These are phyloP conservation scores for Tychaedon coryphoeus DNA, from an alignment of 2,113 vertebrate genomes.

Conservation along the genomic window DNA sequence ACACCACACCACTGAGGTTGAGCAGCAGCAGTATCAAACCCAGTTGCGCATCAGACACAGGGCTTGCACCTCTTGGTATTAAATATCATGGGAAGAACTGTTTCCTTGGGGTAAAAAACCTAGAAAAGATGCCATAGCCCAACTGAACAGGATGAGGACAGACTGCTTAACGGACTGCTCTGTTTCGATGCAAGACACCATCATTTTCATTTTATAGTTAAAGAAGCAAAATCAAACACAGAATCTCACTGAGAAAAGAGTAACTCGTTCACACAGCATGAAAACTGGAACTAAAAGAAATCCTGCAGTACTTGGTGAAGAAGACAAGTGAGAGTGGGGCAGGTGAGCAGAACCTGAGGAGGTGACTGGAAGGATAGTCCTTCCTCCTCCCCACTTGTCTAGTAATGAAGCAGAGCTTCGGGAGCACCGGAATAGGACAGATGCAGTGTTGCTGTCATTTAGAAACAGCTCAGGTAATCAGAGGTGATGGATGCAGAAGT, in stretches of 20 bases:
- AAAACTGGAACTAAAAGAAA: not conserved
- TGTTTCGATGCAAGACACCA: not conserved
- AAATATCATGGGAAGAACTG: not conserved
- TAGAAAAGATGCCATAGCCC: not conserved
- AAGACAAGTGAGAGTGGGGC: not conserved
- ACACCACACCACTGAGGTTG: not conserved
- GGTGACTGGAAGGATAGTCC: not conserved
- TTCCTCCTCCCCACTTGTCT: not conserved
- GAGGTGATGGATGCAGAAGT: not conserved
- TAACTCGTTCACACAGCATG: not conserved
- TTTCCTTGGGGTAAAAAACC: not conserved
- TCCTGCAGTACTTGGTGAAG: not conserved
- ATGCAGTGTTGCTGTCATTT: rapidly evolving
- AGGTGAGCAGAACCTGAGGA: not conserved
- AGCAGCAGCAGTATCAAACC: not conserved
- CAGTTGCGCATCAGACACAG: not conserved
- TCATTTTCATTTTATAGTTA: not conserved
- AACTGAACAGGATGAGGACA: not conserved
- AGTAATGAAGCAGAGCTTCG: rapidly evolving
- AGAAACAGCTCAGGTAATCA: not conserved
- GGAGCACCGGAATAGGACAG: not conserved
- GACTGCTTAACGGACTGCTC: not conserved
- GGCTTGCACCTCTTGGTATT: not conserved
- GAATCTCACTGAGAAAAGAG: not conserved
- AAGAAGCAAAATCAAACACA: not conserved